These are phyloP conservation scores for Peromyscus attwateri DNA, from an alignment of 2,797 vertebrate species.

Conservation along the genomic window DNA sequence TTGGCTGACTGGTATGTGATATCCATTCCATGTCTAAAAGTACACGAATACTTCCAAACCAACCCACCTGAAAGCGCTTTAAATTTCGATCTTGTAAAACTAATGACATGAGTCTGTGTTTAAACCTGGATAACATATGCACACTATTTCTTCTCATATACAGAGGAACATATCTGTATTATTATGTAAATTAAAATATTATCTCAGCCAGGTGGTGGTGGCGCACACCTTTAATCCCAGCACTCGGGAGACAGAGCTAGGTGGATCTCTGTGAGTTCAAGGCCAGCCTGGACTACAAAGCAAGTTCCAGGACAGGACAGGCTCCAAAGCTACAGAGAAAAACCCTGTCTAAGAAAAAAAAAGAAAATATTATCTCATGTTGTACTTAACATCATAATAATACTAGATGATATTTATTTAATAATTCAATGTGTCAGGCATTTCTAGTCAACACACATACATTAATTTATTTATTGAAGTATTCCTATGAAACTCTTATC, in stretches of 20 bases:
- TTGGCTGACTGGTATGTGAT: neutral
- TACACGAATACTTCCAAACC: neutral
- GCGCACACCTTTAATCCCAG: too few species aligned
- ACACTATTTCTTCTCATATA: neutral
- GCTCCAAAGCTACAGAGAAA: too few species aligned
- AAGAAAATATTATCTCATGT: neutral
- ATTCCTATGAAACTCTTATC: neutral
- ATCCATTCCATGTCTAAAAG: neutral
- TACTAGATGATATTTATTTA: neutral
- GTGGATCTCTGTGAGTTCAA: too few species aligned
- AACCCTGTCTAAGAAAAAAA: too few species aligned
- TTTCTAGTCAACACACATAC: neutral
- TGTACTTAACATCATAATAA: neutral
- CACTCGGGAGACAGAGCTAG: too few species aligned
- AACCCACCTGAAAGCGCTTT: neutral
- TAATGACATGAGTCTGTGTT: neutral
- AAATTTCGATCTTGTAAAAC: neutral
- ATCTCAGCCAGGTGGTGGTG: too few species aligned
- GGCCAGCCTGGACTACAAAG: too few species aligned
- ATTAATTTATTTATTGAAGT: slow-evolving; percentile 13
- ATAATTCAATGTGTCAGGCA: neutral
- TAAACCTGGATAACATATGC: neutral
- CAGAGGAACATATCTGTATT: neutral
- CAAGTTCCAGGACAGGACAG: too few species aligned
- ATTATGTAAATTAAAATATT: too few species aligned